Base-by-base conservation (phyloP, 2,888 invertebrate genomes). In the Andrena minutula region DNA sequence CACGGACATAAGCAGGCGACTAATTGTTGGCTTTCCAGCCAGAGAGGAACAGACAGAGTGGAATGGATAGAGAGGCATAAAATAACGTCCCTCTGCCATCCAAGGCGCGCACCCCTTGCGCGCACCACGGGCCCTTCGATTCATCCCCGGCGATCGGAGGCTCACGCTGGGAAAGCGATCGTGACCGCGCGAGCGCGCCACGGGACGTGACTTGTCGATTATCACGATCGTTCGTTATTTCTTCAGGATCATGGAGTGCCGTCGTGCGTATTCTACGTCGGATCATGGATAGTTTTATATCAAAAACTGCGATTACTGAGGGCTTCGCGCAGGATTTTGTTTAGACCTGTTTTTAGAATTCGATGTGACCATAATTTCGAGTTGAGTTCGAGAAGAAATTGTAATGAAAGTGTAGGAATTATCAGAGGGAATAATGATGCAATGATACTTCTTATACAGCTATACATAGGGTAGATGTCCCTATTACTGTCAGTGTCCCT, bases 1-100 rank as follows among this genome's bases (percentile, higher is more conserved):
- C 93, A 92, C 86, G 83, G 87, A 87, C 86, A 92, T 92, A 92
- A 92, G 91, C 92, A 88, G 90, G 85, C 90, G 91, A 91, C 92
- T 93, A 93, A 92, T 92, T 93, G 92, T 92, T 89, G 90, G 91
- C 87, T 89, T 91, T 77, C 58, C 72, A 77, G 77, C 77, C 83
- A 74, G 83, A 81, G 82, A 85, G 87, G 87, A 81, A 81, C 53
- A 78, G 86, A 88, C 83, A 84, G 81, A 72, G 84, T 82, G 88
- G 80, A 83, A 80, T 82, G 82, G 84, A 88, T 88, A 90, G 90
- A 91, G 86, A 88, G 90, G 90, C 89, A 87, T 89, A 86, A 90
- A 90, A 88, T 91, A 88, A 86, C 88, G 86, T 90, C 89, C 91
- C 88, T 89, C 88, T 85, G 23, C 56, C 26, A 86, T 82, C 85